Evolutionary conservation across 2,113 vertebrate genomes (phyloP).

Genomic region (Chionodraco myersi): DNA sequence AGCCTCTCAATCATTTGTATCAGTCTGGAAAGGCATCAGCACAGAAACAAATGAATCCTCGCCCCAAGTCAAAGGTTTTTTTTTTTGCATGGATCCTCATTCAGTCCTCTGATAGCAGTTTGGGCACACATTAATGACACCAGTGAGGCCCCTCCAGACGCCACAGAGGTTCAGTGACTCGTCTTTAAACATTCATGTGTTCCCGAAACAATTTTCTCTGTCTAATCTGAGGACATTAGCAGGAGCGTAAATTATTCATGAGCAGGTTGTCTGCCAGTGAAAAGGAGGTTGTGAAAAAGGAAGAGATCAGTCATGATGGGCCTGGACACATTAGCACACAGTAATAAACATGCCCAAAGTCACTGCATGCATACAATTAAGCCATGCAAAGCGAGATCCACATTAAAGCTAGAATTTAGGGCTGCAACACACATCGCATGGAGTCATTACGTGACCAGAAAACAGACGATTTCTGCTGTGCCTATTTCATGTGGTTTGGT

Average conservation of each 20-base stretch:
- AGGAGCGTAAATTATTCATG: constrained; percentile 77
- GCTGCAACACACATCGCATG: background rate
- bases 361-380: background rate
- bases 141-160: constrained; percentile 59
- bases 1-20: constrained; percentile 55
- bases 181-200: constrained; percentile 83
- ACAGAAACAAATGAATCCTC: constrained; percentile 55
- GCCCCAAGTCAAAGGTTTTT: constrained; percentile 31
- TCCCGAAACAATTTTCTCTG: constrained; percentile 80
- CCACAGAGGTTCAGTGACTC: constrained; percentile 73
- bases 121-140: constrained; percentile 77
- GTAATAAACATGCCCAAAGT: constrained; percentile 46
- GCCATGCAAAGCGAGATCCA: constrained; percentile 7
- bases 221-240: constrained; percentile 81
- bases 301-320: constrained; percentile 63
- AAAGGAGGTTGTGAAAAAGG: constrained; percentile 61
- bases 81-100: constrained; percentile 43
- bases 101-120: constrained; percentile 67
- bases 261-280: constrained; percentile 64
- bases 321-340: constrained; percentile 49
- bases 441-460: background rate
- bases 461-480: background rate
- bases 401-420: background rate
- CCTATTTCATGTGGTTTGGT: background rate
- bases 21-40: constrained; percentile 38